Conservation (phyloP, 2,797 vertebrate species). For the Coracias cyanogaster region DNA sequence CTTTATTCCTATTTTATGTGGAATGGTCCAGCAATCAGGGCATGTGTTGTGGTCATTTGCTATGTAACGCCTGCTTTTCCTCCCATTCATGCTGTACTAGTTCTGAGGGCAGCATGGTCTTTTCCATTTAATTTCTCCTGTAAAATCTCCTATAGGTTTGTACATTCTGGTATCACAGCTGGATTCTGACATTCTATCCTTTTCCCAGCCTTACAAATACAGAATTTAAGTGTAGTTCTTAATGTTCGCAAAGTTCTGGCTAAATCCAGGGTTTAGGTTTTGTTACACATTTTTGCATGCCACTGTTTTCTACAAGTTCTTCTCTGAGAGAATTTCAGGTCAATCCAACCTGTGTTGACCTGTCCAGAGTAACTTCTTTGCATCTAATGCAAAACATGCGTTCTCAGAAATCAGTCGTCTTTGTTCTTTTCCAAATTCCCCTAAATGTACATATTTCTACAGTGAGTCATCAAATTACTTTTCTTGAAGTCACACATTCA, state of each 20-base stretch:
- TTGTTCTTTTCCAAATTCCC: not conserved
- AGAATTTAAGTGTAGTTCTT: not conserved
- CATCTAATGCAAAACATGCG: not conserved
- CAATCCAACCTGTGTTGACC: not conserved
- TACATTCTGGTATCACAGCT: not conserved
- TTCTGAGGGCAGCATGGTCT: not conserved
- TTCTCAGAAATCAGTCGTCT: not conserved
- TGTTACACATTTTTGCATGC: not conserved
- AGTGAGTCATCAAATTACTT: not conserved
- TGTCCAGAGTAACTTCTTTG: not conserved
- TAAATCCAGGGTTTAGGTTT: not conserved
- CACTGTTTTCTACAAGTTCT: not conserved
- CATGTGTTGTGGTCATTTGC: not conserved
- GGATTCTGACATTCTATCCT: not conserved
- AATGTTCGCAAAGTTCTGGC: not conserved
- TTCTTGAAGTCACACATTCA: not conserved
- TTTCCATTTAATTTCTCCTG: not conserved
- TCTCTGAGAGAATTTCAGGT: not conserved
- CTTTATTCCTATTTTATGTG: not conserved
- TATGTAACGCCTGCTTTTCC: not conserved
- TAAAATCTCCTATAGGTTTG: not conserved
- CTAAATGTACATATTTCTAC: not conserved
- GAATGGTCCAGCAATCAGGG: not conserved
- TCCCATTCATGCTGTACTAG: not conserved
- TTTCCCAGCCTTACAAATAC: not conserved